Percentiles rank a stretch among this genome's conserved stretches.
phyloP scores from a whole-genome alignment of 2,113 vertebrate species.

The Protomyctophum bolini region DNA sequence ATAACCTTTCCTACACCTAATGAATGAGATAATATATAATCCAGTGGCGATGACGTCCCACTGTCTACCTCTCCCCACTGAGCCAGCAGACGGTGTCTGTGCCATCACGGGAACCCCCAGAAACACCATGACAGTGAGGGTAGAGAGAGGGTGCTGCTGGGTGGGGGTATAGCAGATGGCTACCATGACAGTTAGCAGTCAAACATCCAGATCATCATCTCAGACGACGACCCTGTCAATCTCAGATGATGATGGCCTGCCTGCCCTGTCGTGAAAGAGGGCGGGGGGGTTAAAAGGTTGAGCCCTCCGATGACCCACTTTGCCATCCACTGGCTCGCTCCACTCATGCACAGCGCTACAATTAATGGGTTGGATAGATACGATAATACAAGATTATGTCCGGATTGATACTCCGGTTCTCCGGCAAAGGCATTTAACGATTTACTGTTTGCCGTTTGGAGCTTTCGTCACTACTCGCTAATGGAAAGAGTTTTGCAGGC shows the following conservation, averaged over 20 bases:
- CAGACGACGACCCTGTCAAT: constrained; percentile 39
- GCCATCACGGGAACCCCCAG: constrained; percentile 1
- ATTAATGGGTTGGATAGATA: constrained; percentile 12
- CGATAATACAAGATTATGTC: constrained; percentile 17
- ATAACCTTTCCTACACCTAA: too few relatives aligned
- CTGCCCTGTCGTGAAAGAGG: constrained; percentile 4
- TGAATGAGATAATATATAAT: too few relatives aligned
- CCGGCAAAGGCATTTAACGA: not conserved
- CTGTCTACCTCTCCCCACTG: constrained; percentile 7
- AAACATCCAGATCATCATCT: constrained; percentile 7
- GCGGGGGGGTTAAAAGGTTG: constrained; percentile 22
- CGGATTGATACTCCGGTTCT: not conserved
- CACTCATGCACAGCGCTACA: not conserved
- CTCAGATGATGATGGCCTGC: constrained; percentile 30
- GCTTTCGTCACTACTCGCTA: not conserved
- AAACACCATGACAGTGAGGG: constrained; percentile 4
- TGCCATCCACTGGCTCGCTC: constrained; percentile 26
- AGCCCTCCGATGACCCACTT: constrained; percentile 24
- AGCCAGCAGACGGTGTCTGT: constrained; percentile 10
- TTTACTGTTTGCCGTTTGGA: not conserved
- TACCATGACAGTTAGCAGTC: constrained; percentile 42
- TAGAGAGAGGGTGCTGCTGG: constrained; percentile 29
- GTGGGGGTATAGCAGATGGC: constrained; percentile 50
- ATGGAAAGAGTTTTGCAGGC: constrained; percentile 12
- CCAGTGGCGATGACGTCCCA: constrained; percentile 4